phyloP scores from a whole-genome alignment of 2,113 vertebrate species.

The Pachycephala philippinensis region DNA sequence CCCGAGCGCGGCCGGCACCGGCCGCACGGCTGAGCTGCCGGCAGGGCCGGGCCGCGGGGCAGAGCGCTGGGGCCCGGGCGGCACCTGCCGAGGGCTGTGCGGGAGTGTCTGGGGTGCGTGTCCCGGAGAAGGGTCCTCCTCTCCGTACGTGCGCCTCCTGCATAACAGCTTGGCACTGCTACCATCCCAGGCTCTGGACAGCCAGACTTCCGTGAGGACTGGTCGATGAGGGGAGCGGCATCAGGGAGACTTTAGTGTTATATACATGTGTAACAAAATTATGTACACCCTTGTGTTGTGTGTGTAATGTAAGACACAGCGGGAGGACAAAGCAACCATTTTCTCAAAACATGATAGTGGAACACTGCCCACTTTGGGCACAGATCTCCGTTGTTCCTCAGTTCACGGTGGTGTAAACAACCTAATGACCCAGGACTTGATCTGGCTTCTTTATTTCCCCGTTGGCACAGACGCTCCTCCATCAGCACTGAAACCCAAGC shows the following conservation, averaged over 20 bases:
- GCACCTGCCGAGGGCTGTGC: neutral
- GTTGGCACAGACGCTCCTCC: neutral
- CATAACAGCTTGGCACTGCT: neutral
- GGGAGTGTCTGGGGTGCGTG: rapidly evolving
- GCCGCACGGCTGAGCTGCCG: no score
- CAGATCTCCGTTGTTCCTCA: neutral
- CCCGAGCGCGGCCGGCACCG: neutral
- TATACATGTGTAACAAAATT: neutral
- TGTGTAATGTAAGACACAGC: neutral
- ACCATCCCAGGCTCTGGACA: neutral
- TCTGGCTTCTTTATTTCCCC: neutral
- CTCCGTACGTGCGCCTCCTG: neutral
- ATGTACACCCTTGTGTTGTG: rapidly evolving
- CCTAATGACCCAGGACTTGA: neutral
- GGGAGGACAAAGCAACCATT: neutral
- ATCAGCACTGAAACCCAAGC: no score
- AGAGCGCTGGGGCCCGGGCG: neutral
- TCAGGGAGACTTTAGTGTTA: neutral
- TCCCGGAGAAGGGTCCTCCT: neutral
- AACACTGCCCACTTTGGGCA: neutral
- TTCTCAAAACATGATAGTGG: neutral
- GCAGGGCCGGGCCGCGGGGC: neutral
- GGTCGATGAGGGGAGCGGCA: rapidly evolving
- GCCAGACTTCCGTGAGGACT: neutral
- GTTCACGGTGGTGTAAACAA: neutral